A percentile compares a stretch with the other conserved stretches of the same genome.
phyloP scores from a whole-genome alignment of 1,140 invertebrate species.

The Euglossa dilemma region DNA sequence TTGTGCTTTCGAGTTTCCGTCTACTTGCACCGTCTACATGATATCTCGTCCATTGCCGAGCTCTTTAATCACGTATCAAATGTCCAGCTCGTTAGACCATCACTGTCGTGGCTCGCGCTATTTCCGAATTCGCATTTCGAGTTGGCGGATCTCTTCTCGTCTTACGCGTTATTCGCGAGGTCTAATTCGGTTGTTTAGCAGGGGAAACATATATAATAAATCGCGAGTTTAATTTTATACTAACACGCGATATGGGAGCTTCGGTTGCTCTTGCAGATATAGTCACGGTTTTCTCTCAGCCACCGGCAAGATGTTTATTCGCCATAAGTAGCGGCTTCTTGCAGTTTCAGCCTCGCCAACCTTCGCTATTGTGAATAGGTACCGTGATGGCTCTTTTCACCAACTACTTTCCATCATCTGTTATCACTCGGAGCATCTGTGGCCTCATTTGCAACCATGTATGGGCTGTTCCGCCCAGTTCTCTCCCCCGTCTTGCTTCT shows the following conservation, averaged over 20 bases:
- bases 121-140: no score
- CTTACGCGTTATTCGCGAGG: no score
- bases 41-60: no score
- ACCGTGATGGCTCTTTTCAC: constrained; percentile 75
- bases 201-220: not conserved
- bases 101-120: no score
- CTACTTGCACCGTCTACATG: no score
- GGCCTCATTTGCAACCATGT: constrained; percentile 76
- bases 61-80: no score
- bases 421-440: constrained; percentile 74
- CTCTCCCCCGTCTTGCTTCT: constrained; percentile 16
- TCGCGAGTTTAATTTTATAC: not conserved
- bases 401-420: constrained; percentile 75
- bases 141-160: no score
- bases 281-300: constrained; percentile 17
- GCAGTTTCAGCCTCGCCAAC: constrained; percentile 43
- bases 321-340: constrained; percentile 28
- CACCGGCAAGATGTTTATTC: constrained; percentile 47
- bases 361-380: constrained; percentile 51
- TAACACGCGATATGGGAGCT: constrained; percentile 34
- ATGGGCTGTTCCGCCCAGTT: constrained; percentile 60
- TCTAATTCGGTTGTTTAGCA: not conserved
- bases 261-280: not conserved
- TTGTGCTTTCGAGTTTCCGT: not conserved
- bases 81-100: no score